Evolutionary conservation across 1,140 invertebrate species (phyloP).

Genomic region (Eueides isabella): DNA sequence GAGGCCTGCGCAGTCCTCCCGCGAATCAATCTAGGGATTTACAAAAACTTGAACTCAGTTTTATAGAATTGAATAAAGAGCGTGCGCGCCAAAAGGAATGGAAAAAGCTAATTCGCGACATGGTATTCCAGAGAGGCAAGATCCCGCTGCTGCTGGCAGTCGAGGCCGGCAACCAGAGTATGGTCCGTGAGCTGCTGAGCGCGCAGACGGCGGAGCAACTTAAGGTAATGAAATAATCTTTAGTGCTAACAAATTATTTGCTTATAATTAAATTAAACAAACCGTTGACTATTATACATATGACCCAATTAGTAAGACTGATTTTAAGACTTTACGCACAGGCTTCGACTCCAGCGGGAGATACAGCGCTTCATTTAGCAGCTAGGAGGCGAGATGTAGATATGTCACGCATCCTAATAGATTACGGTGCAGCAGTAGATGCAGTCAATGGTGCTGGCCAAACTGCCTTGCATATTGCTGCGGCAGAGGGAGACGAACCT

Average conservation of each 20-base stretch:
- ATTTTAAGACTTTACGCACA: conserved; percentile 47
- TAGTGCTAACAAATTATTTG: background rate
- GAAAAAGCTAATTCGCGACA: conserved; percentile 81
- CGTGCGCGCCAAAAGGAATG: conserved; percentile 81
- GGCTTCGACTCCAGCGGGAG: conserved; percentile 89
- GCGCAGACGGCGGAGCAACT: conserved; percentile 91
- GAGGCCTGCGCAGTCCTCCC: conserved; percentile 57
- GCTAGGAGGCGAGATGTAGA: conserved; percentile 94
- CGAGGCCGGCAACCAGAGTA: conserved; percentile 95
- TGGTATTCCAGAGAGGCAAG: conserved; percentile 91
- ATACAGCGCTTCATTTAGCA: conserved; percentile 96
- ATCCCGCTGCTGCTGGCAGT: conserved; percentile 96
- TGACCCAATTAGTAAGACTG: background rate
- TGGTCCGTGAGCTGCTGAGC: conserved; percentile 94
- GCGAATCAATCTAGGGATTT: conserved; percentile 64
- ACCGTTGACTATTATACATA: background rate
- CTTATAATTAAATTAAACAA: conserved; percentile 2
- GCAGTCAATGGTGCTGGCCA: conserved; percentile 95
- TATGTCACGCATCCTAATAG: conserved; percentile 94
- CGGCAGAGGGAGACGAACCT: conserved; percentile 96
- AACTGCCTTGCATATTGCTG: conserved; percentile 96
- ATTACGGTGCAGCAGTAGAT: conserved; percentile 95
- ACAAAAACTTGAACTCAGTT: conserved; percentile 77
- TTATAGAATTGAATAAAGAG: conserved; percentile 82
- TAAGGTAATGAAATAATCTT: conserved; percentile 71